phyloP scores from a whole-genome alignment of 1,140 invertebrate genomes.

The Stegodyphus dumicola region DNA sequence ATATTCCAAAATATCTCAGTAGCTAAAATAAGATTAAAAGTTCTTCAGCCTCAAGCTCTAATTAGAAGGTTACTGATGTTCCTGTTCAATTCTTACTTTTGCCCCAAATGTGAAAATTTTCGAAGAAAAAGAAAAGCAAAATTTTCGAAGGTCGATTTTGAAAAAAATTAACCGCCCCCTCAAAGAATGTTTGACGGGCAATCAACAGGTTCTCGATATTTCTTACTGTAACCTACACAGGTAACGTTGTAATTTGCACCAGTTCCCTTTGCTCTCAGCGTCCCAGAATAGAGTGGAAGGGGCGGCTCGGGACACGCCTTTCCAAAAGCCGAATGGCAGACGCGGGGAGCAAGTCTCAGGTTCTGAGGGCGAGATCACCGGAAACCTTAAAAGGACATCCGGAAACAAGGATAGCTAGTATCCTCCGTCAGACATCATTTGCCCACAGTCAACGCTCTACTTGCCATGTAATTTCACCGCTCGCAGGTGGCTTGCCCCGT shows the following conservation, averaged over 20 bases:
- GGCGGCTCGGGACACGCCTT: conserved; percentile 22
- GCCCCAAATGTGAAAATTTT: too few relatives aligned
- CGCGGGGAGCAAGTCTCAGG: conserved; percentile 30
- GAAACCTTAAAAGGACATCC: conserved; percentile 53
- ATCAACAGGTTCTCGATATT: neutral
- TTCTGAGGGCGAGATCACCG: conserved; percentile 15
- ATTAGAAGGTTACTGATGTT: too few relatives aligned
- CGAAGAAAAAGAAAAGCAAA: too few relatives aligned
- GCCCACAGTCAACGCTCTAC: conserved; percentile 11
- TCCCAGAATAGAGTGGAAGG: conserved; percentile 14
- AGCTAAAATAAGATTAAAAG: too few relatives aligned
- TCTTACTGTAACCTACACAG: neutral
- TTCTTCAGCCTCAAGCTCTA: too few relatives aligned
- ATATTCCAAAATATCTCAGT: too few relatives aligned
- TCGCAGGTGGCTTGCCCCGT: conserved; percentile 29
- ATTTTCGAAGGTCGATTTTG: too few relatives aligned
- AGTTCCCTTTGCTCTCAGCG: neutral
- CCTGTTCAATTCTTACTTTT: too few relatives aligned
- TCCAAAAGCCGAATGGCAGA: neutral
- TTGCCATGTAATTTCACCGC: conserved; percentile 20
- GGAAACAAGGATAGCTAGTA: neutral
- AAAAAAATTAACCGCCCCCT: too few relatives aligned
- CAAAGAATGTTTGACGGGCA: neutral
- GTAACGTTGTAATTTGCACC: neutral
- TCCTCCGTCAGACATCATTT: conserved; percentile 22